These are phyloP conservation scores for Lanistes nyassanus DNA, from an alignment of 1,140 invertebrate genomes.

Conservation along the genomic window DNA sequence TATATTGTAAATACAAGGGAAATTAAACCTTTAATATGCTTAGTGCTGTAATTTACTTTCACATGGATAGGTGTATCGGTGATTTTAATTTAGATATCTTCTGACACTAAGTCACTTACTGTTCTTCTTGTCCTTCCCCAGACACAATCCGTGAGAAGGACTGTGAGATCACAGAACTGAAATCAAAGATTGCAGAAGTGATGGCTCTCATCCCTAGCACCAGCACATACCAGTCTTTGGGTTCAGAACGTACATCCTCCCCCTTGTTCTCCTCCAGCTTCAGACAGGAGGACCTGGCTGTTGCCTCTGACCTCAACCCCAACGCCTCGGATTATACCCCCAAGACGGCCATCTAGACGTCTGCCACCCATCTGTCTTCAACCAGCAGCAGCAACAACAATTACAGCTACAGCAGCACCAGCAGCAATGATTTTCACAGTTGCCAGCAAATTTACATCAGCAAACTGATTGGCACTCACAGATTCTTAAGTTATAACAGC, in stretches of 20 bases:
- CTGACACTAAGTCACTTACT: too few species aligned
- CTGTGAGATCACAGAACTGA: conserved; percentile 89
- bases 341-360: conserved; percentile 42
- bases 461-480: too few species aligned
- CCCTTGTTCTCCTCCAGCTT: conserved; percentile 64
- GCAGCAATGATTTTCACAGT: too few species aligned
- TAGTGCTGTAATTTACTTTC: too few species aligned
- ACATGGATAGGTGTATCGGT: too few species aligned
- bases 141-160: conserved; percentile 83
- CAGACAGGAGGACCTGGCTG: conserved; percentile 56
- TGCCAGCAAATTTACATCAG: too few species aligned
- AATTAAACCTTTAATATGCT: too few species aligned
- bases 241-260: conserved; percentile 52
- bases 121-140: conserved; percentile 64
- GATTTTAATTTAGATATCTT: too few species aligned
- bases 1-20: too few species aligned
- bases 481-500: too few species aligned
- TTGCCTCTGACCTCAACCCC: conserved; percentile 82
- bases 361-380: not conserved
- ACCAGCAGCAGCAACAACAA: too few species aligned
- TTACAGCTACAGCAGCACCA: too few species aligned
- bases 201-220: conserved; percentile 85
- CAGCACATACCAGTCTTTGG: conserved; percentile 38
- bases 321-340: conserved; percentile 93
- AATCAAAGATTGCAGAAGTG: conserved; percentile 86